Evolutionary conservation across 2,888 invertebrate genomes (phyloP).

Genomic region (Mesorhabditis spiculigera): DNA sequence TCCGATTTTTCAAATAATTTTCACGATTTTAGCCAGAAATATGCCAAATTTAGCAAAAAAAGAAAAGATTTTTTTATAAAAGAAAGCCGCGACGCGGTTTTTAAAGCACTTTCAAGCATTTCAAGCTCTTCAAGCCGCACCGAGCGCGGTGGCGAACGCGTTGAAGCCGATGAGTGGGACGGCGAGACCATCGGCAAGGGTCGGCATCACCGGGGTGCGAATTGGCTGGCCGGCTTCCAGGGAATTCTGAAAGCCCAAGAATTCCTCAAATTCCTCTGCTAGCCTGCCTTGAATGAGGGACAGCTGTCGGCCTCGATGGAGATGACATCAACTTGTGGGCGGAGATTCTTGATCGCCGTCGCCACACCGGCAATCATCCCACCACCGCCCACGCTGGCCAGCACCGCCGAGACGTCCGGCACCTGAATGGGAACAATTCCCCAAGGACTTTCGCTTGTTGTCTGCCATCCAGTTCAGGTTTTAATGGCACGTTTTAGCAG

Average conservation of each 20-base stretch:
- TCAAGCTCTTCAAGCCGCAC: too few species aligned
- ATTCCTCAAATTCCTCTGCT: not conserved
- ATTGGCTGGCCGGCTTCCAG: slow-evolving; percentile 71
- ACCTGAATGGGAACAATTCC: slow-evolving; percentile 10
- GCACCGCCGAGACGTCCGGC: slow-evolving; percentile 77
- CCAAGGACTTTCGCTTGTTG: too few species aligned
- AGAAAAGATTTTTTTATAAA: too few species aligned
- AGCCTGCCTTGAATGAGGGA: slow-evolving; percentile 70
- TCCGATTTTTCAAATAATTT: too few species aligned
- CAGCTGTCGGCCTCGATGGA: slow-evolving; percentile 87
- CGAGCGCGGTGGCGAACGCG: slow-evolving; percentile 73
- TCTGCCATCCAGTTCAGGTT: too few species aligned
- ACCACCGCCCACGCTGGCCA: slow-evolving; percentile 87
- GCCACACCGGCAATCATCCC: slow-evolving; percentile 86
- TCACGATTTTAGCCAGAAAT: too few species aligned
- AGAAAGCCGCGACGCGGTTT: too few species aligned
- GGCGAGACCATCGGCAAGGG: slow-evolving; percentile 81
- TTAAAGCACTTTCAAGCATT: too few species aligned
- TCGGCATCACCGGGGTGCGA: slow-evolving; percentile 70
- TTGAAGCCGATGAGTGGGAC: slow-evolving; percentile 82
- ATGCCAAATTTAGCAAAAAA: not conserved
- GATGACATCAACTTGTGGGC: slow-evolving; percentile 78
- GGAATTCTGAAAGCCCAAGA: slow-evolving; percentile 71
- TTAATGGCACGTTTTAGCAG: too few species aligned
- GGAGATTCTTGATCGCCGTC: slow-evolving; percentile 79